These are phyloP conservation scores for Campoplex nolae DNA, from an alignment of 2,888 invertebrate species.

Conservation along the genomic window DNA sequence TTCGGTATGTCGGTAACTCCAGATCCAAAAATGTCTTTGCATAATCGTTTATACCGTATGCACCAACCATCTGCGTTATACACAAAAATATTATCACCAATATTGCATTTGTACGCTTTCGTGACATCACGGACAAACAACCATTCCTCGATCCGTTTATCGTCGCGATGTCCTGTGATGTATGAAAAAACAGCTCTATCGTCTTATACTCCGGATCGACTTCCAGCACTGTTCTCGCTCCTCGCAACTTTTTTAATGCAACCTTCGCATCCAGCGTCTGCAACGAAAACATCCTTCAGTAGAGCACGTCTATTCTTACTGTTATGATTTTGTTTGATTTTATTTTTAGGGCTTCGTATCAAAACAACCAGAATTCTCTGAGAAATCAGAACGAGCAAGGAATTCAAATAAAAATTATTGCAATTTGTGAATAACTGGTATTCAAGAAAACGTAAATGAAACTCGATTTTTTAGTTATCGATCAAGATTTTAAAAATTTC, in stretches of 20 bases:
- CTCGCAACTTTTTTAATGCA: conserved; percentile 69
- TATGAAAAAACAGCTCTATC: conserved; percentile 68
- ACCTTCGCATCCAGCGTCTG: conserved; percentile 73
- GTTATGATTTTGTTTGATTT: too few species aligned
- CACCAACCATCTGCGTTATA: conserved; percentile 71
- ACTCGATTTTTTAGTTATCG: too few species aligned
- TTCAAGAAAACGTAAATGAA: too few species aligned
- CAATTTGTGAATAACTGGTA: too few species aligned
- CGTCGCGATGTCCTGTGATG: conserved; percentile 3
- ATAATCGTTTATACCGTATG: conserved; percentile 69
- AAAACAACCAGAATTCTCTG: too few species aligned
- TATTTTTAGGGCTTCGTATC: too few species aligned
- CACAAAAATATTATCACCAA: conserved; percentile 65
- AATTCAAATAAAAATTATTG: too few species aligned
- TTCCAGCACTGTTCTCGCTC: conserved; percentile 64
- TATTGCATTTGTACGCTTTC: conserved; percentile 24
- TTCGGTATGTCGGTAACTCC: conserved; percentile 59
- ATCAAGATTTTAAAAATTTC: too few species aligned
- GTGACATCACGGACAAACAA: conserved; percentile 2
- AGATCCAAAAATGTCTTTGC: conserved; percentile 58
- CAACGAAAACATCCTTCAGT: neutral
- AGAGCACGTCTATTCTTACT: too few species aligned
- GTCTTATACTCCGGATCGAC: conserved; percentile 71
- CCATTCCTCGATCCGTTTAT: neutral
- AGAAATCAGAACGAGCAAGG: too few species aligned